These are phyloP conservation scores for Laticauda laticaudata DNA, from an alignment of 2,113 vertebrate species.

Conservation along the genomic window DNA sequence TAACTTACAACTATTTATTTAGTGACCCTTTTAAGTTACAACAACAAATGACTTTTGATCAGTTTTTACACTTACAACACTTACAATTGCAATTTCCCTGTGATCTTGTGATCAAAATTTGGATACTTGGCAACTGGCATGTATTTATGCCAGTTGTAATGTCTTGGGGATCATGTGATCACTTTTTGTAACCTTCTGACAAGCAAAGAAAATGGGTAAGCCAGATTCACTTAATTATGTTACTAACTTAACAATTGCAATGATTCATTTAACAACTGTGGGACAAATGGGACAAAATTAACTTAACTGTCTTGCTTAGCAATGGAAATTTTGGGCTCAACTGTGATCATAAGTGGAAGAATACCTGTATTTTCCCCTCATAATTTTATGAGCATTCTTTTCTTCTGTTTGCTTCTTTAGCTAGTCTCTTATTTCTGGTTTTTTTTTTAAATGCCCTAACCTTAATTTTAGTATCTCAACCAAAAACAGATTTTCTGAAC, in stretches of 20 bases:
- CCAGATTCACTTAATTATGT: neutral
- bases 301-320: neutral
- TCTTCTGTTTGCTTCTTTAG: neutral
- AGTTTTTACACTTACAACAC: neutral
- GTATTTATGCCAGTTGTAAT: neutral
- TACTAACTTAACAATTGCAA: neutral
- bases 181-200: too few species aligned
- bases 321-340: neutral
- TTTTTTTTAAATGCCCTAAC: neutral
- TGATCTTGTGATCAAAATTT: neutral
- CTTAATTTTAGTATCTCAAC: conserved; percentile 31
- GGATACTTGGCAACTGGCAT: neutral
- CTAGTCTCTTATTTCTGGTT: neutral
- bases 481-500: conserved; percentile 27
- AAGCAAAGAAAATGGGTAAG: too few species aligned
- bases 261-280: neutral
- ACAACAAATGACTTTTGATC: neutral
- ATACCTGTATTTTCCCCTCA: neutral
- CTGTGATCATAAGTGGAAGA: neutral
- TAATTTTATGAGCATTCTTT: neutral
- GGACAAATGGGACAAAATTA: neutral
- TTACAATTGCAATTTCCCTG: too few species aligned
- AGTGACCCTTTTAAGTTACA: neutral
- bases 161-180: too few species aligned
- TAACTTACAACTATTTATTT: neutral